phyloP scores from a whole-genome alignment of 2,113 vertebrate genomes.

The Pelodiscus sinensis region DNA sequence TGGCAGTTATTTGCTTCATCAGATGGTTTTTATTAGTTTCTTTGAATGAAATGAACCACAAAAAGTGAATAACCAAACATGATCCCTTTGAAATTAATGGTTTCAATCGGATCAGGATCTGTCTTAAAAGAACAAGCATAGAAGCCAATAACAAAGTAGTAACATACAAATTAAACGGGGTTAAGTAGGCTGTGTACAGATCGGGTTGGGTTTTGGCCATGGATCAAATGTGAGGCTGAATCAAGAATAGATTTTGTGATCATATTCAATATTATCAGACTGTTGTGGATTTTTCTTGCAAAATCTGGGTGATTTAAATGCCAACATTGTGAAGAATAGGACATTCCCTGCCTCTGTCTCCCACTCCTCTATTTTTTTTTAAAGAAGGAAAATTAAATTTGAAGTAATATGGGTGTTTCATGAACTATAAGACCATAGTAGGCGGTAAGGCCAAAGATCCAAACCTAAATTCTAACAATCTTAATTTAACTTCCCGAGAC shows the following conservation, averaged over 20 bases:
- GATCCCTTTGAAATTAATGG: background rate
- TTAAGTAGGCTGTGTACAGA: accelerated
- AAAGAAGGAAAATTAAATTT: background rate
- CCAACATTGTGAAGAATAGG: background rate
- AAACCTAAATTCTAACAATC: background rate
- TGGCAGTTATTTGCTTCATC: conserved; percentile 10
- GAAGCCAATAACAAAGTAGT: background rate
- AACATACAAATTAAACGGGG: accelerated
- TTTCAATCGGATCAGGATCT: background rate
- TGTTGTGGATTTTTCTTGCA: background rate
- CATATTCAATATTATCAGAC: background rate
- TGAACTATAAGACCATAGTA: background rate
- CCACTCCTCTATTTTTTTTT: background rate
- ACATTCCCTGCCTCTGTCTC: background rate
- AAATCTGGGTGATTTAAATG: background rate
- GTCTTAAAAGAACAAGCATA: background rate
- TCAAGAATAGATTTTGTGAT: accelerated
- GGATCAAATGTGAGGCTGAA: background rate
- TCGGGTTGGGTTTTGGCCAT: accelerated
- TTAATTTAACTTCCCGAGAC: background rate
- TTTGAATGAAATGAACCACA: background rate
- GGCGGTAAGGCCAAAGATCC: background rate
- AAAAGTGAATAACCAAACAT: background rate
- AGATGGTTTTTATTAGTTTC: background rate
- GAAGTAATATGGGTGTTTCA: background rate